These are phyloP conservation scores for Athalia cordata DNA, from an alignment of 2,888 invertebrate species.

Conservation along the genomic window DNA sequence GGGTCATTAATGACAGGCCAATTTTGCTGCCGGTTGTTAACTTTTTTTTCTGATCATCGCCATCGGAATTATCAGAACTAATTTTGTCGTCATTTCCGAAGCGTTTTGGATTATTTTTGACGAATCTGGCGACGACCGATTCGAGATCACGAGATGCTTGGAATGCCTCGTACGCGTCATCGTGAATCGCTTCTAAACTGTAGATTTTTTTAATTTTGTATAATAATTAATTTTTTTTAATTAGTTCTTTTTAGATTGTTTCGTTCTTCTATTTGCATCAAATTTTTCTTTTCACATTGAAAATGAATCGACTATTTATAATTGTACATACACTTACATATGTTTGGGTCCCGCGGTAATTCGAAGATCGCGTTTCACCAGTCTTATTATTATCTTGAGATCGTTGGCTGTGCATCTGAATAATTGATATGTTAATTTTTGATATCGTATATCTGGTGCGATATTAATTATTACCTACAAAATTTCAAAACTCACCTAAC, in stretches of 20 bases:
- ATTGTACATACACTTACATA: conserved; percentile 77
- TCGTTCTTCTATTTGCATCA: too few species aligned
- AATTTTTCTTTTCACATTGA: too few species aligned
- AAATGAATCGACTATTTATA: too few species aligned
- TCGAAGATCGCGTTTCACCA: conserved; percentile 93
- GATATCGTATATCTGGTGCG: background rate
- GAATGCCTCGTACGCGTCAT: conserved; percentile 91
- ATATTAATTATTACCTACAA: too few species aligned
- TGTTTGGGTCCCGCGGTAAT: conserved; percentile 96
- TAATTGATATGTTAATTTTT: conserved; percentile 54
- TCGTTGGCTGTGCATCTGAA: conserved; percentile 87
- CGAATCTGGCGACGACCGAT: conserved; percentile 79
- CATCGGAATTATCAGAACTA: conserved; percentile 10
- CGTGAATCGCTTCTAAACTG: conserved; percentile 88
- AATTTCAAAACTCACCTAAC: conserved; percentile 70
- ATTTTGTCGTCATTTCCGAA: too few species aligned
- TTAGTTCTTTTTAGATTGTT: too few species aligned
- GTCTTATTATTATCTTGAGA: conserved; percentile 88
- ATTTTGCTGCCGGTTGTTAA: conserved; percentile 59
- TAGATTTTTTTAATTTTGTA: conserved; percentile 15
- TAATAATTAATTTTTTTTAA: background rate
- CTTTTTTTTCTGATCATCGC: conserved; percentile 14
- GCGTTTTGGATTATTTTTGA: conserved; percentile 17
- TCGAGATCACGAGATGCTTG: conserved; percentile 89
- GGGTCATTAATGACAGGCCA: conserved; percentile 87